A percentile compares a stretch with the other conserved stretches of the same genome.
Conservation (phyloP, 2,888 invertebrate species). For the Spialia ferax region DNA sequence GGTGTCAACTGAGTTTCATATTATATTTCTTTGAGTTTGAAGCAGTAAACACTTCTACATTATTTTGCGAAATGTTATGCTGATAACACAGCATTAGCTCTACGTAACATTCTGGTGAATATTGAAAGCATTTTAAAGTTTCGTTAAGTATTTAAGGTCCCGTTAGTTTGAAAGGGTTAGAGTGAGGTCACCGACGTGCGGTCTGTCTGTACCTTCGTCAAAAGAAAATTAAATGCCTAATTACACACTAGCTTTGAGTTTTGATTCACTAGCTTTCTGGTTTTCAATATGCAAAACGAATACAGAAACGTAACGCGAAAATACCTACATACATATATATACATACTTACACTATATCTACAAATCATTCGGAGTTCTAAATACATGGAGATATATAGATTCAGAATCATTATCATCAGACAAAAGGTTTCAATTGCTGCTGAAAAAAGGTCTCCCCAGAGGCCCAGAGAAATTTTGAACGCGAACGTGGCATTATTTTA, state of each 20-base stretch:
- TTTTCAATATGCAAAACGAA: neutral
- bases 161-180: conserved; percentile 22
- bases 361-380: too few species aligned
- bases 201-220: conserved; percentile 21
- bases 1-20: neutral
- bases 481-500: too few species aligned
- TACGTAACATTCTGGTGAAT: conserved; percentile 9
- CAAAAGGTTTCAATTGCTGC: too few species aligned
- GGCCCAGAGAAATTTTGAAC: too few species aligned
- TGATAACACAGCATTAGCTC: neutral
- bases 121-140: conserved; percentile 15
- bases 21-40: conserved; percentile 13
- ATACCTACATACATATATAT: neutral
- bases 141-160: conserved; percentile 5
- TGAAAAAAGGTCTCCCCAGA: too few species aligned
- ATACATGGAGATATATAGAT: too few species aligned
- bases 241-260: conserved; percentile 15
- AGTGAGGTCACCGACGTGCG: conserved; percentile 18
- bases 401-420: too few species aligned
- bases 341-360: too few species aligned
- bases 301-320: neutral
- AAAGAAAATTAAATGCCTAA: conserved; percentile 20
- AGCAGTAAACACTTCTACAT: conserved; percentile 17
- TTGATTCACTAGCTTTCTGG: neutral
- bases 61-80: conserved; percentile 16